phyloP scores from a whole-genome alignment of 2,888 invertebrate species.

The Drosophila peninsularis region DNA sequence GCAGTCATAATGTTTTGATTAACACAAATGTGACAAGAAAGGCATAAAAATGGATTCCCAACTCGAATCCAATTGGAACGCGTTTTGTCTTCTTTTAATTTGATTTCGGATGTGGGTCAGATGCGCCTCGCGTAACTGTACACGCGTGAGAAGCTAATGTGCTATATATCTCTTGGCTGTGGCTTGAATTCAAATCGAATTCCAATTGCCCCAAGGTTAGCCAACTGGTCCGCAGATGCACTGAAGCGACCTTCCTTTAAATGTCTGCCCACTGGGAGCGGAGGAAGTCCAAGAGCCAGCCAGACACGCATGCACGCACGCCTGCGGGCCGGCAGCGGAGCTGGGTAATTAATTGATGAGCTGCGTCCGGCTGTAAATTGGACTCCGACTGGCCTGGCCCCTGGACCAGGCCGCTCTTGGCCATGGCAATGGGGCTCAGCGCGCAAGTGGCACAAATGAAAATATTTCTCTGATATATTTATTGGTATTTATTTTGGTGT shows the following conservation, averaged over 20 bases:
- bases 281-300: constrained; percentile 3
- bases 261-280: constrained; percentile 33
- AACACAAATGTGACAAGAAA: constrained; percentile 76
- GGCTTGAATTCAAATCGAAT: constrained; percentile 21
- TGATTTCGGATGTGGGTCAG: constrained; percentile 67
- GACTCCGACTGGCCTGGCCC: background rate
- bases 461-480: constrained; percentile 64
- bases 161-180: constrained; percentile 1
- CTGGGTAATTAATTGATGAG: constrained; percentile 75
- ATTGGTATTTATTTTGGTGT: constrained; percentile 68
- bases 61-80: constrained; percentile 29
- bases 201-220: constrained; percentile 59
- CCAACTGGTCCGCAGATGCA: constrained; percentile 39
- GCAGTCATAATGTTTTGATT: constrained; percentile 79
- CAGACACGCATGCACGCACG: constrained; percentile 49
- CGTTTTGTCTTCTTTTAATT: constrained; percentile 30
- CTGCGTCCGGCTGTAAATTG: constrained; percentile 69
- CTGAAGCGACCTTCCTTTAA: constrained; percentile 73
- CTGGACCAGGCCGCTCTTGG: constrained; percentile 6
- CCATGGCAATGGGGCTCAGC: constrained; percentile 45
- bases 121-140: constrained; percentile 53
- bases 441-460: constrained; percentile 48
- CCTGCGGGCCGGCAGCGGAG: constrained; percentile 31
- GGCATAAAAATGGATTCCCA: constrained; percentile 73
- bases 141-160: constrained; percentile 65